Conservation (phyloP, 2,888 invertebrate species). For the Caradrina clavipalpis region DNA sequence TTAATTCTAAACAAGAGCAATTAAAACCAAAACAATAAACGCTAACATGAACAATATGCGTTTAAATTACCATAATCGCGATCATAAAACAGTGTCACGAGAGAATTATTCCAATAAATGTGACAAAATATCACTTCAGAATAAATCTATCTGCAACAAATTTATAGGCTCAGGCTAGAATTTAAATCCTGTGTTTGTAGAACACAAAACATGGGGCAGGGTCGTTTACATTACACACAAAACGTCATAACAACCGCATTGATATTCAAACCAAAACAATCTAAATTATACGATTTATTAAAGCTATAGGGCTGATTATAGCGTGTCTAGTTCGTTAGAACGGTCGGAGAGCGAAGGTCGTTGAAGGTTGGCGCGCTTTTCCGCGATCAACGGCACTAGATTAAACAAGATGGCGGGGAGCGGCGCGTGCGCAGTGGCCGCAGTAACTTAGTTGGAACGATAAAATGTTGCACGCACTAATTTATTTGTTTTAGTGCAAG, state of each 20-base stretch:
- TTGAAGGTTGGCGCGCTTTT: constrained; percentile 91
- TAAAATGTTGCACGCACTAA: constrained; percentile 78
- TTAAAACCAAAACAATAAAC: constrained; percentile 50
- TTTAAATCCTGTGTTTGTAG: constrained; percentile 82
- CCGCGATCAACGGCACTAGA: constrained; percentile 90
- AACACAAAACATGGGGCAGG: constrained; percentile 80
- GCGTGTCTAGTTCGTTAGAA: constrained; percentile 74
- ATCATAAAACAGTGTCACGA: constrained; percentile 69
- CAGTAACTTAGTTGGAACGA: constrained; percentile 76
- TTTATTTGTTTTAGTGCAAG: constrained; percentile 61
- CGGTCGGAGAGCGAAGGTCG: constrained; percentile 91
- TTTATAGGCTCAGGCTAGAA: constrained; percentile 84
- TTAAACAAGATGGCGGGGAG: constrained; percentile 90
- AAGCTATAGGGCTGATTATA: constrained; percentile 63
- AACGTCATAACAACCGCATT: constrained; percentile 57
- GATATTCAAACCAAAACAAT: constrained; percentile 58
- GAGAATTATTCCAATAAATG: constrained; percentile 76
- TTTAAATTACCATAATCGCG: constrained; percentile 62
- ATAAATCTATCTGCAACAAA: constrained; percentile 80
- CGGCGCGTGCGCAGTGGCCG: constrained; percentile 88
- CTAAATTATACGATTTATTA: constrained; percentile 48
- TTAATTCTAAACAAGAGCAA: constrained; percentile 32
- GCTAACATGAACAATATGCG: constrained; percentile 56
- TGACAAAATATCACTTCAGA: constrained; percentile 84
- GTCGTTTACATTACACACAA: constrained; percentile 65